Evolutionary conservation across 30 jellyfish, hydroid and myxozoan species (phyloP), one percentile per base, ranked within the genome.

Genomic region (Turritopsis rubra): DNA sequence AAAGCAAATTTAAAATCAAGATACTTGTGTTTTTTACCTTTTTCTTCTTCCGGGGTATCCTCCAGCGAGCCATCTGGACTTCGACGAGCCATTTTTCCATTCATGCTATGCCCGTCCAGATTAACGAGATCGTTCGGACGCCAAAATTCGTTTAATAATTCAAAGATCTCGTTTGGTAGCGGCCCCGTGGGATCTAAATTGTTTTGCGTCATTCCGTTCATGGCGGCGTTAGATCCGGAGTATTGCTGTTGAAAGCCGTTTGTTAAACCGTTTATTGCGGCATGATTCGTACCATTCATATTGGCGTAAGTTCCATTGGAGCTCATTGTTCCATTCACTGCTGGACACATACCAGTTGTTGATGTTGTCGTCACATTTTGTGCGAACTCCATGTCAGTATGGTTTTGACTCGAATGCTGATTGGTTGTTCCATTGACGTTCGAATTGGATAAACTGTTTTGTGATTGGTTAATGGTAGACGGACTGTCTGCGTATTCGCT

Each of bases 141-240:
- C 99, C 99, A 94, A 86, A 94, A 94, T 71, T 94, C 99, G 79
- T 94, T 94, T 41, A 94, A 82, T 21, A 94, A 93, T 81, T 94
- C 99, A 75, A 94, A 94, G 31, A 94, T 94, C 66, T 94, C 99
- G 72, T 94, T 94, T 16, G 99, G 99, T 4, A 94, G 89, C 1
- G 99, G 99, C 21, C 99, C 99, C 18, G 96, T 85, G 8, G 97
- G 66, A 28, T 94, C 99, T 21, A 91, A 68, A 23, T 23, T n/a
- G n/a, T 68, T 68, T 1, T 68, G 77, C 21, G 77, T 68, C 82
- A 74, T 7, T 1, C 76, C 87, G 72, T 54, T 76, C 8, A 28
- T 19, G 75, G 21, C 22, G 28, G 72, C 84, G 79, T 80, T 80
- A 54, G 65, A 54, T 9, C 81, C 81, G 81, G 65, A 31, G n/a